These are phyloP conservation scores for Diadumene lineata DNA, from an alignment of 92 coral and sea anemone genomes.

Conservation along the genomic window DNA sequence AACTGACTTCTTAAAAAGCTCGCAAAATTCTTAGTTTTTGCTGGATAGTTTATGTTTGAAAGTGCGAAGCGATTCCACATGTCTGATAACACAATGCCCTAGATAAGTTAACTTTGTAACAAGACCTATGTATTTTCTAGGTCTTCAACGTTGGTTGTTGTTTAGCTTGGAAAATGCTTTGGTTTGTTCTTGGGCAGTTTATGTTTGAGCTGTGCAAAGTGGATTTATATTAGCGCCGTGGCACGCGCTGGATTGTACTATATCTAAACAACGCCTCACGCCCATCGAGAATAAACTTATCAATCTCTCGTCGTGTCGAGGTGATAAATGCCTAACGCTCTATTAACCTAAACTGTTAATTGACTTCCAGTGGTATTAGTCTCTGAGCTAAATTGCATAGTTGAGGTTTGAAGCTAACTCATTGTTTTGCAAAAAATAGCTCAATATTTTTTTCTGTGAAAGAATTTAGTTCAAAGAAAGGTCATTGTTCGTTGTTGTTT, in stretches of 20 bases:
- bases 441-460: background rate
- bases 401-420: background rate
- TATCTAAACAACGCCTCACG: constrained; percentile 41
- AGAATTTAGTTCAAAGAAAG: background rate
- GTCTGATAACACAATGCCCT: too few relatives aligned
- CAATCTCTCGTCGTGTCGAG: constrained; percentile 12
- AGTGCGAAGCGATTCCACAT: too few relatives aligned
- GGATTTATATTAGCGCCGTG: constrained; percentile 6
- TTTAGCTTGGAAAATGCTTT: background rate
- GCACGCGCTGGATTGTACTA: constrained; percentile 31
- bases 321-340: constrained; percentile 24
- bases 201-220: background rate
- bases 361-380: background rate
- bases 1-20: too few relatives aligned
- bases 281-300: constrained; percentile 26
- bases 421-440: background rate
- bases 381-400: too few relatives aligned
- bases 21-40: too few relatives aligned
- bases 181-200: background rate
- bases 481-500: background rate
- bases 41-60: too few relatives aligned
- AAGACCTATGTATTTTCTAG: too few relatives aligned
- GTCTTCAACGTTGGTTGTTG: too few relatives aligned
- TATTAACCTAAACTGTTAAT: constrained; percentile 15
- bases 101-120: too few relatives aligned